phyloP scores from a whole-genome alignment of 2,797 vertebrate genomes.

The Ctenopoma multispine region DNA sequence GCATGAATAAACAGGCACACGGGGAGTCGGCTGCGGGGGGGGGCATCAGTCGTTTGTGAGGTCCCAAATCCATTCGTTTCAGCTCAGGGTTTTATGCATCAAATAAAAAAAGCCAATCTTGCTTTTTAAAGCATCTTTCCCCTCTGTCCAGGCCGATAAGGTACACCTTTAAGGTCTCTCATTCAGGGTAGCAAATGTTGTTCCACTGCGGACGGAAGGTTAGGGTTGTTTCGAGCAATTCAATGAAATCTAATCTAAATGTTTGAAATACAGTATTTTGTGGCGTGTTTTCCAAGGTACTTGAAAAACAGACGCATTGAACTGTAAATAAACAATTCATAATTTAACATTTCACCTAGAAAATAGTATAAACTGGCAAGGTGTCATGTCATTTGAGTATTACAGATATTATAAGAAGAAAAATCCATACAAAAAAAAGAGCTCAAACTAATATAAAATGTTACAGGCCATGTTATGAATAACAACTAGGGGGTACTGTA shows the following conservation, averaged over 20 bases:
- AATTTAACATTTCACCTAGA: neutral
- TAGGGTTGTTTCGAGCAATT: conserved; percentile 28
- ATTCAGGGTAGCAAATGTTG: conserved; percentile 69
- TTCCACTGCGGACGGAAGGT: conserved; percentile 36
- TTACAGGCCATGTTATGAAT: conserved; percentile 14
- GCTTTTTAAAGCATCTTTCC: conserved; percentile 79
- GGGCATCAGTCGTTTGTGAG: conserved; percentile 80
- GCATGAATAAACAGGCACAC: conserved; percentile 91
- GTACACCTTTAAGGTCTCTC: conserved; percentile 73
- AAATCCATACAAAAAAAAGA: conserved; percentile 25
- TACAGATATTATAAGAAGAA: neutral
- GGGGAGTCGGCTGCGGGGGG: conserved; percentile 81
- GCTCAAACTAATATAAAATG: neutral
- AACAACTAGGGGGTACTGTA: conserved; percentile 3
- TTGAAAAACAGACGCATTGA: neutral
- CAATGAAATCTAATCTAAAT: conserved; percentile 31
- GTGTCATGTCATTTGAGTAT: neutral
- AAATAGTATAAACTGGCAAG: neutral
- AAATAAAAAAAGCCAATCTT: conserved; percentile 82
- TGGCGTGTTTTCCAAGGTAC: conserved; percentile 5
- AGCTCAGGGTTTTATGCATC: conserved; percentile 84
- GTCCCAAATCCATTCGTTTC: conserved; percentile 84
- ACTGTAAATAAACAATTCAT: neutral
- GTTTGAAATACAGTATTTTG: conserved; percentile 25
- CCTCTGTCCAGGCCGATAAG: conserved; percentile 78